These are phyloP conservation scores for Myiotriccus ornatus DNA, from an alignment of 2,797 vertebrate species.

Conservation along the genomic window DNA sequence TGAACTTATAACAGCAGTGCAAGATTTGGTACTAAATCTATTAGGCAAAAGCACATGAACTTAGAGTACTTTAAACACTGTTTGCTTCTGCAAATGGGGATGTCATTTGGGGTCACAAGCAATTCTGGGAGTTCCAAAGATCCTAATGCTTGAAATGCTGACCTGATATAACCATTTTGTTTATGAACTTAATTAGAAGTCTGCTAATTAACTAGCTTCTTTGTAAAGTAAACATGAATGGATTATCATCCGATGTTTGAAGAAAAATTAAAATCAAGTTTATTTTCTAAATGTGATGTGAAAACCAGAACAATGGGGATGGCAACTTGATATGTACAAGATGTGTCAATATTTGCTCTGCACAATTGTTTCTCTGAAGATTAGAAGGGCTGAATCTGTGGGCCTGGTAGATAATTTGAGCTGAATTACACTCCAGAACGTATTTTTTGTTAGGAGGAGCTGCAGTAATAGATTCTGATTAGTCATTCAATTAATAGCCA, in stretches of 20 bases:
- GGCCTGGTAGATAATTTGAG: not conserved
- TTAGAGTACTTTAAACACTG: not conserved
- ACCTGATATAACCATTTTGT: not conserved
- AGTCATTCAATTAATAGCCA: not conserved
- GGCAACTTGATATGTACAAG: not conserved
- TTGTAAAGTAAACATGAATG: not conserved
- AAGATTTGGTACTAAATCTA: not conserved
- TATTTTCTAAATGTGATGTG: not conserved
- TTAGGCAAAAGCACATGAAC: not conserved
- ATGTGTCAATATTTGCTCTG: not conserved
- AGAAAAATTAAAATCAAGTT: not conserved
- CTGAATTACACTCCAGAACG: not conserved
- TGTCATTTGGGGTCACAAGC: not conserved
- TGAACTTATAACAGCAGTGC: not conserved
- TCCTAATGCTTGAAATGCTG: not conserved
- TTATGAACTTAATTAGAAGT: not conserved
- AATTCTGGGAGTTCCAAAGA: not conserved
- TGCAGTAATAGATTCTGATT: slow-evolving; percentile 6
- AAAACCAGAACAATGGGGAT: not conserved
- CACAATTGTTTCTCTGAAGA: not conserved
- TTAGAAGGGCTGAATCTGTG: not conserved
- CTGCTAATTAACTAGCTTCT: not conserved
- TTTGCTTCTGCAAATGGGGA: not conserved
- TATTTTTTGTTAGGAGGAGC: not conserved
- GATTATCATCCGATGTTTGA: not conserved